phyloP scores from a whole-genome alignment of 2,113 vertebrate genomes.

The Pantherophis guttatus region DNA sequence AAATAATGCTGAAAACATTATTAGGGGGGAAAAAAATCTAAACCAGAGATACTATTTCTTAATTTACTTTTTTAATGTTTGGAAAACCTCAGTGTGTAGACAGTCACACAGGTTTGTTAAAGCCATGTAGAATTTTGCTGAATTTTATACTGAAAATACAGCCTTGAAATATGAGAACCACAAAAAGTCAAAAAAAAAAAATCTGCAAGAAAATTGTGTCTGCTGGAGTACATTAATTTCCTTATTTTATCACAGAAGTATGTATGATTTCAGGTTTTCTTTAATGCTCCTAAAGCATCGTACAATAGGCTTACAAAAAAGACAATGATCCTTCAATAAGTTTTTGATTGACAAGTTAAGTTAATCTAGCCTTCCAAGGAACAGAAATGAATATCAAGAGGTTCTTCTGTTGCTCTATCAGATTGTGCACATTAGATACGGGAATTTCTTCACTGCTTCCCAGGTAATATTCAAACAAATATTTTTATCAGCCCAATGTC shows the following conservation, averaged over 20 bases:
- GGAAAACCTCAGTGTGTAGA: neutral
- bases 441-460: neutral
- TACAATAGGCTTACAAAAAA: constrained; percentile 5
- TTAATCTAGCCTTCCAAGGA: constrained; percentile 11
- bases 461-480: neutral
- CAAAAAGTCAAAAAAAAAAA: neutral
- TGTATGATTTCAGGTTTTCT: neutral
- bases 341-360: constrained; percentile 23
- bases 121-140: neutral
- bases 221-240: neutral
- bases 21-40: neutral
- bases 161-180: neutral
- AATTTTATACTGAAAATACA: neutral
- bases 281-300: neutral
- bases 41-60: neutral
- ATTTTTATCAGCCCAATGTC: neutral
- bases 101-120: neutral
- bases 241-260: neutral
- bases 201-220: neutral
- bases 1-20: neutral
- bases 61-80: neutral
- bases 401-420: constrained; percentile 9
- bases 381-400: neutral
- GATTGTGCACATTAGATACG: neutral
- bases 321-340: constrained; percentile 17